Conservation (phyloP, 2,888 invertebrate genomes). For the Acleris holmiana region DNA sequence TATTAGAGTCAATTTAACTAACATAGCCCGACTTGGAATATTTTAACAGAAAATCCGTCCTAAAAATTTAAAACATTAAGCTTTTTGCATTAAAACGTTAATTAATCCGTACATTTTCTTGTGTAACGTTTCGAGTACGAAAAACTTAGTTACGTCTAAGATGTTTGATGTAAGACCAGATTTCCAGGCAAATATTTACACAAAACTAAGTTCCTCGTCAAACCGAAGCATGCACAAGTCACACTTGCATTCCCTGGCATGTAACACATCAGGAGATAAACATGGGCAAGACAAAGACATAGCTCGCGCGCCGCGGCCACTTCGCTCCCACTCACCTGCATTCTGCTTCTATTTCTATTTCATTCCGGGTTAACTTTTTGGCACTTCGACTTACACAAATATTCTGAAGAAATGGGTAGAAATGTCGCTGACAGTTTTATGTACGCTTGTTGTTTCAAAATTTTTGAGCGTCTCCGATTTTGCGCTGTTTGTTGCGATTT, state of each 20-base stretch:
- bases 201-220: neutral
- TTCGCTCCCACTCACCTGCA: constrained; percentile 16
- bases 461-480: constrained; percentile 14
- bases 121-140: too few relatives aligned
- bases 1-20: constrained; percentile 25
- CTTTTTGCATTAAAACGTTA: too few relatives aligned
- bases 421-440: constrained; percentile 32
- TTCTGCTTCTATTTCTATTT: constrained; percentile 2
- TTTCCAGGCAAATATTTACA: constrained; percentile 17
- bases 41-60: neutral
- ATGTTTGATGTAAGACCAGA: too few relatives aligned
- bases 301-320: constrained; percentile 17
- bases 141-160: too few relatives aligned
- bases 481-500: constrained; percentile 20
- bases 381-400: constrained; percentile 37
- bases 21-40: constrained; percentile 8
- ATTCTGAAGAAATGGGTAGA: constrained; percentile 33
- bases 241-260: constrained; percentile 17
- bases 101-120: too few relatives aligned
- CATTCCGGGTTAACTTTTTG: constrained; percentile 33
- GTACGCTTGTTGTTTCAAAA: constrained; percentile 16
- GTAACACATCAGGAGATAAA: constrained; percentile 23
- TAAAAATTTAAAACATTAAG: too few relatives aligned
- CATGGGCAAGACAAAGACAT: constrained; percentile 32
- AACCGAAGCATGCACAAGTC: constrained; percentile 17